A percentile compares a stretch with the other conserved stretches of the same genome.
Conservation (phyloP, 2,797 vertebrate genomes). For the Chromis chromis region DNA sequence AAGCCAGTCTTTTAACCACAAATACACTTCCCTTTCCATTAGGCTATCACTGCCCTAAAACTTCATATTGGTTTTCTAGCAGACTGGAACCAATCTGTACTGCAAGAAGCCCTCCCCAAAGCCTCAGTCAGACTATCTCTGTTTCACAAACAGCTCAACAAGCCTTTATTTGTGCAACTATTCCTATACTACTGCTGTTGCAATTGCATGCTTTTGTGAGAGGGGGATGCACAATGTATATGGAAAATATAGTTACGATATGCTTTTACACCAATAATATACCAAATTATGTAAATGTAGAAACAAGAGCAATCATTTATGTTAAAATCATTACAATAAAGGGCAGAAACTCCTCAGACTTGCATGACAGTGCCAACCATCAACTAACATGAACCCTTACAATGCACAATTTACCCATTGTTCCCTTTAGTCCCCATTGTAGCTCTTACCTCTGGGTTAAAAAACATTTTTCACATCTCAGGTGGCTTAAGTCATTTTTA, state of each 20-base stretch:
- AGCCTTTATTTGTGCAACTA: constrained; percentile 40
- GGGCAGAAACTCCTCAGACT: neutral
- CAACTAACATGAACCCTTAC: neutral
- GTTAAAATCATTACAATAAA: neutral
- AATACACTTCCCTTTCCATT: constrained; percentile 57
- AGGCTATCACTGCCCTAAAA: constrained; percentile 58
- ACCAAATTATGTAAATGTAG: neutral
- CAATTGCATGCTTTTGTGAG: constrained; percentile 13
- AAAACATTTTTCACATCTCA: constrained; percentile 17
- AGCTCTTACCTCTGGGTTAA: constrained; percentile 26
- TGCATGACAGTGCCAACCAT: neutral
- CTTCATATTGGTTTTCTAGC: constrained; percentile 72
- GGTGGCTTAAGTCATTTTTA: constrained; percentile 48
- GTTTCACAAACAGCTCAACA: constrained; percentile 64
- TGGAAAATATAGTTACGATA: neutral
- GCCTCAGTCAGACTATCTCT: constrained; percentile 61
- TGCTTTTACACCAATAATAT: neutral
- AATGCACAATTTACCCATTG: neutral
- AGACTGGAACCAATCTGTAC: constrained; percentile 75
- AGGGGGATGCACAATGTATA: constrained; percentile 18
- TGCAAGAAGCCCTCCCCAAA: constrained; percentile 58
- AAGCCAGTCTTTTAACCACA: constrained; percentile 57
- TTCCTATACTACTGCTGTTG: constrained; percentile 29
- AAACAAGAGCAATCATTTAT: neutral
- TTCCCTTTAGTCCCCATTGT: constrained; percentile 1